Base-by-base conservation (phyloP, 2,113 vertebrate species). In the Cyphomyrus discorhynchus region DNA sequence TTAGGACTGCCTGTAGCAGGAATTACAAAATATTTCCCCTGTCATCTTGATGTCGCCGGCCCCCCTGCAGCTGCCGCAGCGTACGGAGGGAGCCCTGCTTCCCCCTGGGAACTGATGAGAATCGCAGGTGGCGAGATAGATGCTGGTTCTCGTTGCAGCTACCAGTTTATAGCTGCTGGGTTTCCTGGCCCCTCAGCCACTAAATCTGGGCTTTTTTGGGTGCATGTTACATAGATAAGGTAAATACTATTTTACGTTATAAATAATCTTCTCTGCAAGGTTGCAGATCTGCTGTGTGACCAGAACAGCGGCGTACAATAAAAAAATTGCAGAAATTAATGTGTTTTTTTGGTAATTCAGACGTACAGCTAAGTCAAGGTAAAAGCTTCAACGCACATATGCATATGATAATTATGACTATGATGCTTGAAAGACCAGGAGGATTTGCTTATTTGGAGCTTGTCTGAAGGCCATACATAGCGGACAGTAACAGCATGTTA, bases 11-110 rank as follows among this genome's bases (percentile, higher is more conserved):
- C 56, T 87, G 80, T 84, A 91, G 86, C 93, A 91, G 31, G 56
- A 92, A 91, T 84, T 91, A 86, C 83, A 49, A 91, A 93, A 90
- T 17, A 50, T 89, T 88, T 91, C 90, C 86, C 53, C 89, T 93
- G 91, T 90, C 27, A 92, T 87, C 91, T 91, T 88, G 27, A 74
- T 89, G 77, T 77, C 85, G 92, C 88, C 90, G 62, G 92, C 90
- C 92, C 80, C 86, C 49, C 91, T 21, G 27, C 52, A 39, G 66
- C 92, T 93, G 93, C 90, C 86, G 56, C 5, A 47, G 45, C 66
- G 66, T 74, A 27, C 21, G 21, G 9, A 49, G 82, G 82, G 42
- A 86, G 87, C 91, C 91, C 90, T 90, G 84, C 90, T 87, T 91
- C 89, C 80, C 62, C 47, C 31, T 70, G 87, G 87, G 89, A 47